Percentiles rank a stretch among this genome's conserved stretches.
Evolutionary conservation across 1,140 invertebrate species (phyloP).

Genomic region (Hylyphantes graminicola): DNA sequence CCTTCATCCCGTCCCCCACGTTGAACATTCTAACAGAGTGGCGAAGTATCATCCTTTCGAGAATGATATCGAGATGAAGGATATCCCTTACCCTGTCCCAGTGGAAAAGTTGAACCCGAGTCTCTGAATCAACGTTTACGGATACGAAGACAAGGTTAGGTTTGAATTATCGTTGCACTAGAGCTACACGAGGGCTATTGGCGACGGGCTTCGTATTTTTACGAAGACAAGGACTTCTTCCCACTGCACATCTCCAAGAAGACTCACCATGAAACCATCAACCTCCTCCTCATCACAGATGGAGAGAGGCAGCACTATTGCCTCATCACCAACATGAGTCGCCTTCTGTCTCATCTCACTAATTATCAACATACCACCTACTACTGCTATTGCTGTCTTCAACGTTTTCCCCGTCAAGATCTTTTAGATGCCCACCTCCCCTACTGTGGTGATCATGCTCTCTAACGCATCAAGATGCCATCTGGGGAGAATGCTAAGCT

Average conservation of each 20-base stretch:
- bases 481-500: neutral
- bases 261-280: too few relatives aligned
- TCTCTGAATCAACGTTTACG: neutral
- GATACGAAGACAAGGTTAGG: too few relatives aligned
- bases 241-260: too few relatives aligned
- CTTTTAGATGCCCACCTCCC: neutral
- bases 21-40: neutral
- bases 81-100: too few relatives aligned
- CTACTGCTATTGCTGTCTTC: neutral
- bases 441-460: neutral
- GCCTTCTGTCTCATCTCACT: neutral
- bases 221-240: too few relatives aligned
- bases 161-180: too few relatives aligned
- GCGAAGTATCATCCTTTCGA: neutral
- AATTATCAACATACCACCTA: neutral
- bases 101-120: too few relatives aligned
- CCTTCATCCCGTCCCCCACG: too few relatives aligned
- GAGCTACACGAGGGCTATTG: too few relatives aligned
- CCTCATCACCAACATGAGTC: slow-evolving; percentile 6
- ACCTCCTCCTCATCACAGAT: neutral
- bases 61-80: too few relatives aligned
- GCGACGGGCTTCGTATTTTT: too few relatives aligned
- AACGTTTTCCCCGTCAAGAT: neutral
- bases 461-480: neutral
- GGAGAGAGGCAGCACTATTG: neutral